Conservation (phyloP, 2,888 invertebrate genomes). For the Cosmorhoe ocellata region DNA sequence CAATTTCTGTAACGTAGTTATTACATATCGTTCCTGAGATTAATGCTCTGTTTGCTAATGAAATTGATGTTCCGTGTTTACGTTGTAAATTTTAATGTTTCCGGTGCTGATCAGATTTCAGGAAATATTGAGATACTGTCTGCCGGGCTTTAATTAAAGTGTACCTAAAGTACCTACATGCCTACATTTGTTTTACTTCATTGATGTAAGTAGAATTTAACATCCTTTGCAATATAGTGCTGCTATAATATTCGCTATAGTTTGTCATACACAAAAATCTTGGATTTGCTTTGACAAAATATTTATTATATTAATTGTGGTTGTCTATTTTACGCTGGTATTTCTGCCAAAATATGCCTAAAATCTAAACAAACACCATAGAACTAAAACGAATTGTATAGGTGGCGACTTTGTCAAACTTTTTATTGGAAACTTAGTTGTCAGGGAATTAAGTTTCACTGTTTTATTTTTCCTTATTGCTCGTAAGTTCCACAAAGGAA, state of each 20-base stretch:
- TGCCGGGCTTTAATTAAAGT: constrained; percentile 10
- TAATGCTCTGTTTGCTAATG: constrained; percentile 51
- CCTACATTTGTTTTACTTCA: background rate
- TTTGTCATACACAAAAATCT: no score
- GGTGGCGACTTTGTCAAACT: no score
- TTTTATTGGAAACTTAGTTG: no score
- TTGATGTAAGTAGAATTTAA: background rate
- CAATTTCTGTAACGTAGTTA: constrained; percentile 43
- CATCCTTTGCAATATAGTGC: no score
- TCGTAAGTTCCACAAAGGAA: constrained; percentile 17
- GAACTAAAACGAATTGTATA: no score
- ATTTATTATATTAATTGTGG: no score
- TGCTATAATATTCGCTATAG: no score
- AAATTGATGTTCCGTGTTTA: constrained; percentile 50
- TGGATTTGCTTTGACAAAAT: no score
- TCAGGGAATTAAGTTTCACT: no score
- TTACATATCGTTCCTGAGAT: constrained; percentile 45
- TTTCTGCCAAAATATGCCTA: no score
- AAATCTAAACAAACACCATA: no score
- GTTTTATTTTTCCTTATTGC: background rate
- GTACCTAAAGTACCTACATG: background rate
- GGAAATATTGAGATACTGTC: constrained; percentile 23
- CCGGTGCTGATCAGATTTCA: constrained; percentile 27
- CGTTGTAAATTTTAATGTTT: constrained; percentile 43
- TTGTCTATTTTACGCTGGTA: no score